These are phyloP conservation scores for Andrena dorsata DNA, from an alignment of 2,888 invertebrate genomes.

Conservation along the genomic window DNA sequence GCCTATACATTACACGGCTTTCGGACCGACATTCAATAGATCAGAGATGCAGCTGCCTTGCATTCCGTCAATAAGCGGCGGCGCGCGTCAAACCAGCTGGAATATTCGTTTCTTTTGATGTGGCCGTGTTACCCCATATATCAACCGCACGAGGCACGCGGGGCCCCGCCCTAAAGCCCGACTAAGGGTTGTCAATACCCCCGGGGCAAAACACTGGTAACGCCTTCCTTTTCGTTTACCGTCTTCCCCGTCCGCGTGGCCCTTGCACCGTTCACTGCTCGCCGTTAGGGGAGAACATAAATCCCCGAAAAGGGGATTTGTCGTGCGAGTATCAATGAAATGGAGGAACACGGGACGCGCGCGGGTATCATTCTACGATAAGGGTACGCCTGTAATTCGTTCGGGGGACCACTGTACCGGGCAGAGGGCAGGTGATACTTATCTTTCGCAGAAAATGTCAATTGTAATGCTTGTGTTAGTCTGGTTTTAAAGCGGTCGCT, in stretches of 20 bases:
- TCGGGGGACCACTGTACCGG: not conserved
- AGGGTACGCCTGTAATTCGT: not conserved
- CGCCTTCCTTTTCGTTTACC: constrained; percentile 51
- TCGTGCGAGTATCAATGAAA: constrained; percentile 20
- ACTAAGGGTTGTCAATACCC: constrained; percentile 56
- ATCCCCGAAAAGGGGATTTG: constrained; percentile 12
- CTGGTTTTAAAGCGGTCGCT: no score
- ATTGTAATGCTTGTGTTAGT: no score
- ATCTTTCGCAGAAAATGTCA: not conserved
- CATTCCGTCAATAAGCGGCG: constrained; percentile 35
- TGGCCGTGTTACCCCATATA: constrained; percentile 42
- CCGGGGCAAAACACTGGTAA: constrained; percentile 59
- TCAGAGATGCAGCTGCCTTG: constrained; percentile 52
- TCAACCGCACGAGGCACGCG: constrained; percentile 34
- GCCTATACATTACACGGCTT: constrained; percentile 26
- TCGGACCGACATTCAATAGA: constrained; percentile 21
- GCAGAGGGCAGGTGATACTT: not conserved
- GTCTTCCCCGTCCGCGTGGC: constrained; percentile 9
- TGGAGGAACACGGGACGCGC: not conserved
- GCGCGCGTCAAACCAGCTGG: constrained; percentile 47
- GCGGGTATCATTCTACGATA: not conserved
- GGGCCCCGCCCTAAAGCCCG: constrained; percentile 44
- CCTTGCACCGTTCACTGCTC: constrained; percentile 7
- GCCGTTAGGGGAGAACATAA: constrained; percentile 14
- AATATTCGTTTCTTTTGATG: constrained; percentile 63